These are phyloP conservation scores for Molossus molossus DNA, from an alignment of 2,797 vertebrate species.

Conservation along the genomic window DNA sequence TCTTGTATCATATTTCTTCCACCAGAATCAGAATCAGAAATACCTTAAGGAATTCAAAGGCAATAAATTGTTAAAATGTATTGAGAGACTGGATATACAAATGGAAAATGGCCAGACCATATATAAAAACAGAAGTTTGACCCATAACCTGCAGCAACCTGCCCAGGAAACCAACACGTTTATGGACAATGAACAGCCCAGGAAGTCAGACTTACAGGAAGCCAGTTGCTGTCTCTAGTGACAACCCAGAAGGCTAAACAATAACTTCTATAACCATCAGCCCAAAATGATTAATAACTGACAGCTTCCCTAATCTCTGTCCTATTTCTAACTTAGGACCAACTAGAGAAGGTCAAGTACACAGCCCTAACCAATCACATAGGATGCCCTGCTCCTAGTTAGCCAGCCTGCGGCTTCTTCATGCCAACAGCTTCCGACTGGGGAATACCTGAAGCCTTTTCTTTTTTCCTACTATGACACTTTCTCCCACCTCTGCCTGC, in stretches of 20 bases:
- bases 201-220: not conserved
- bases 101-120: not conserved
- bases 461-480: not conserved
- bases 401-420: not conserved
- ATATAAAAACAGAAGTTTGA: slow-evolving; percentile 13
- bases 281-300: not conserved
- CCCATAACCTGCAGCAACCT: not conserved
- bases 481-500: not conserved
- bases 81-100: not conserved
- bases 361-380: not conserved
- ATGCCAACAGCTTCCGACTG: not conserved
- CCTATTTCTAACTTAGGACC: not conserved
- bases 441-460: not conserved
- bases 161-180: not conserved
- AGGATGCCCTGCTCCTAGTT: not conserved
- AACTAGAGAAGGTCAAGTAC: not conserved
- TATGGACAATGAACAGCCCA: not conserved
- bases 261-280: not conserved
- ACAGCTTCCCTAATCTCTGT: not conserved
- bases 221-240: not conserved
- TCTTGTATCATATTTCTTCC: not conserved
- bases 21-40: not conserved
- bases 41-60: not conserved
- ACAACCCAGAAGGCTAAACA: slow-evolving; percentile 10
- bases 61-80: not conserved